Conservation (phyloP, 2,797 vertebrate species). For the Neomorphus geoffroyi region DNA sequence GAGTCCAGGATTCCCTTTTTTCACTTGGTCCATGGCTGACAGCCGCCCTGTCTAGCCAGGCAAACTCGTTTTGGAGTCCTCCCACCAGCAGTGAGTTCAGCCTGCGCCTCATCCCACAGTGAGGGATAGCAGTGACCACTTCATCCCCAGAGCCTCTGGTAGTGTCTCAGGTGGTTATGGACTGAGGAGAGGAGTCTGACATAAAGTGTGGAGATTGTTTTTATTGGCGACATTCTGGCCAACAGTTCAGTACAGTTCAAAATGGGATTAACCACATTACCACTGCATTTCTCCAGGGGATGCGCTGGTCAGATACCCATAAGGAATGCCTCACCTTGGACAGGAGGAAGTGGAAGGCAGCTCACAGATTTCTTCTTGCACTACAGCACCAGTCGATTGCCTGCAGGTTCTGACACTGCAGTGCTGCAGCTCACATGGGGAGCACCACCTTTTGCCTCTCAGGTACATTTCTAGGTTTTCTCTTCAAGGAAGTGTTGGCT, state of each 20-base stretch:
- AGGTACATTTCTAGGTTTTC: background rate
- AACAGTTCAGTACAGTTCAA: background rate
- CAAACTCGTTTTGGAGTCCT: background rate
- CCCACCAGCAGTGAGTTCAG: background rate
- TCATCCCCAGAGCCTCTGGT: background rate
- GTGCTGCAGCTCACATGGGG: background rate
- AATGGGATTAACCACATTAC: background rate
- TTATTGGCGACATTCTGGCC: background rate
- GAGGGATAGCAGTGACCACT: background rate
- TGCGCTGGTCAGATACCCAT: background rate
- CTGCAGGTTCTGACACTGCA: background rate
- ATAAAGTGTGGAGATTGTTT: background rate
- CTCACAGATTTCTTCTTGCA: background rate
- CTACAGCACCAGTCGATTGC: background rate
- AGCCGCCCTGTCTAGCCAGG: background rate
- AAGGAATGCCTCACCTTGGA: background rate
- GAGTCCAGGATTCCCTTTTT: background rate
- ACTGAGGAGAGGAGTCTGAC: rapidly evolving
- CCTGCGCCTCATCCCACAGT: background rate
- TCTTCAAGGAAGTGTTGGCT: background rate
- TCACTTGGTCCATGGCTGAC: no score
- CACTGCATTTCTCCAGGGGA: background rate
- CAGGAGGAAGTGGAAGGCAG: background rate
- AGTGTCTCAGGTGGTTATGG: background rate
- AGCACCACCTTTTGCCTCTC: background rate